phyloP scores from a whole-genome alignment of 2,888 invertebrate species.

The Saturnia japonica region DNA sequence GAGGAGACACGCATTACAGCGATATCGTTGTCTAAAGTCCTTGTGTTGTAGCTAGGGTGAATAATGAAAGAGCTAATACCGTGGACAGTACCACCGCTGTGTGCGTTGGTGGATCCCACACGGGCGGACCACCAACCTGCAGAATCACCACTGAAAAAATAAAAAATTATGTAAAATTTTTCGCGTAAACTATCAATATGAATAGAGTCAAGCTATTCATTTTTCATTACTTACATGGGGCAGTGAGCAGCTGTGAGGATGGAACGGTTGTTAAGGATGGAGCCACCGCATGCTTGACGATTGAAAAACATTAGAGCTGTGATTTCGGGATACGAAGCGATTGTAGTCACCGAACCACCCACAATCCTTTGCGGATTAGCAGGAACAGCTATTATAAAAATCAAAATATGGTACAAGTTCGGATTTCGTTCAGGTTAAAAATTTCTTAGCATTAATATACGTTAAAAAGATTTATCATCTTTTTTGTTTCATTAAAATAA shows the following conservation, averaged over 20 bases:
- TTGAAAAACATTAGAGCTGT: slow-evolving; percentile 33
- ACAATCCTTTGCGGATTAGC: slow-evolving; percentile 39
- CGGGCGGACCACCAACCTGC: slow-evolving; percentile 45
- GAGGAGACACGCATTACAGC: slow-evolving; percentile 46
- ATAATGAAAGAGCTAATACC: slow-evolving; percentile 29
- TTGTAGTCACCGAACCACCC: slow-evolving; percentile 43
- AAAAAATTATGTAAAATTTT: background rate
- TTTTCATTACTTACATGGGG: slow-evolving; percentile 35
- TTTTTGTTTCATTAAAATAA: background rate
- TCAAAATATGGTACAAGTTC: background rate
- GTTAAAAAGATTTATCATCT: background rate
- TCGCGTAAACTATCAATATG: too few relatives aligned
- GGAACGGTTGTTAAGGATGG: slow-evolving; percentile 45
- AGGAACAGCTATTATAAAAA: slow-evolving; percentile 34
- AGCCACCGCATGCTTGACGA: slow-evolving; percentile 38
- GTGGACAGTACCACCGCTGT: slow-evolving; percentile 48
- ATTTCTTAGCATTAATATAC: background rate
- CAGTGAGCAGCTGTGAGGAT: slow-evolving; percentile 54
- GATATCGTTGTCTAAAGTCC: slow-evolving; percentile 48
- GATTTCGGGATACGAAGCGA: slow-evolving; percentile 38
- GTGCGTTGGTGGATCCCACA: slow-evolving; percentile 52
- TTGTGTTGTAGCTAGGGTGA: slow-evolving; percentile 53
- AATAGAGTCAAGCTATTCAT: background rate
- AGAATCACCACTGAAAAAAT: slow-evolving; percentile 39
- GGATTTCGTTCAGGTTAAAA: too few relatives aligned